Evolutionary conservation across 2,797 vertebrate species (phyloP), one percentile per base, ranked within the genome.

Genomic region (Arrhamphus sclerolepis): DNA sequence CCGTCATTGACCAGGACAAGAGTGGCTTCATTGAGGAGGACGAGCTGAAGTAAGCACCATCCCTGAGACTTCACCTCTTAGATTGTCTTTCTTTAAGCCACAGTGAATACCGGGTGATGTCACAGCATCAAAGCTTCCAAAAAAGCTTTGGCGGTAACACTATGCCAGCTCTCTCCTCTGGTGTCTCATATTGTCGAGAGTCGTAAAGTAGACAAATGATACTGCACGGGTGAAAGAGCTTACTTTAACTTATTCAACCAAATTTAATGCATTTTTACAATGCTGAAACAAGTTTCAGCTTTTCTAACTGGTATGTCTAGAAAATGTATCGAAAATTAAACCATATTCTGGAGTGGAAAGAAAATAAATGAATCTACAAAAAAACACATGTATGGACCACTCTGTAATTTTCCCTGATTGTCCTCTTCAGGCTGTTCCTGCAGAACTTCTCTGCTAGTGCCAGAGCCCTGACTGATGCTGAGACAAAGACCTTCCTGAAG

Each of bases 21-120:
- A 94, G 93, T 29, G 91, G 92, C 80, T 95, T 89, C 89, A 93
- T 93, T 57, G 94, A 96, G 91, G 93, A 95, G 84, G 93, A 95
- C 0, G 94, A 96, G 79, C 91, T 94, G 59, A 91, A 92, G 94
- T 95, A 92, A 2, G 82, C 50, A 54, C 9, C 44, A 18, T 29
- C 40, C 77, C 61, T 79, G 62, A 47, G 19, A 60, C 47, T 77
- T 61, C 38, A 77, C 10, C 62, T 43, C 17, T 0, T 13, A 48
- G 57, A 79, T 78, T 51, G 26, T 28, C 49, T 79, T 76, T 71
- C 66, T 54, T 38, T 38, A 38, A 16, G 34, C 34, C 34, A 14
- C 11, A 43, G 24, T 44, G 18, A 66, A 63, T 66, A 77, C 28
- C 62, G 14, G 50, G 55, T 70, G 62, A 76, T 62, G 57, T 56